Percentiles rank a stretch among this genome's conserved stretches.
phyloP scores from a whole-genome alignment of 1,140 invertebrate species.

The Procambarus virginalis region DNA sequence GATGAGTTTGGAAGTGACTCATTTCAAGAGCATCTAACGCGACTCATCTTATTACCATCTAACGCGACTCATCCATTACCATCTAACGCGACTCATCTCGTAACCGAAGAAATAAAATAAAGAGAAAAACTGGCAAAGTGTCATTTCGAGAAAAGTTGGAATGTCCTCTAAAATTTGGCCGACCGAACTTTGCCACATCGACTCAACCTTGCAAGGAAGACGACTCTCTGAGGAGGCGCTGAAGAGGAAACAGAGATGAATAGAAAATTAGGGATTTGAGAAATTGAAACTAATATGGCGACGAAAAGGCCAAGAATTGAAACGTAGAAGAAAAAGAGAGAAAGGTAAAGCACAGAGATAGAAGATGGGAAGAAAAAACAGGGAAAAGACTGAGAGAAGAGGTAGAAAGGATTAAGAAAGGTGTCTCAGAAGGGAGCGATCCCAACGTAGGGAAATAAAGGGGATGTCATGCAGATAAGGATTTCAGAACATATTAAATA shows the following conservation, averaged over 20 bases:
- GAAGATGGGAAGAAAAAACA: not conserved
- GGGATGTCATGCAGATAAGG: not conserved
- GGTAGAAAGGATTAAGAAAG: not conserved
- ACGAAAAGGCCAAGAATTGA: not conserved
- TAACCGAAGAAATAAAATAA: no score
- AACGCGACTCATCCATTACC: no score
- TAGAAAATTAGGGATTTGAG: not conserved
- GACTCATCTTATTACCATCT: no score
- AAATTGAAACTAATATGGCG: not conserved
- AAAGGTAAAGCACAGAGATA: not conserved
- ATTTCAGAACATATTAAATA: not conserved
- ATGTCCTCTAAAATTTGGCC: no score
- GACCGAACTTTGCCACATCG: no score
- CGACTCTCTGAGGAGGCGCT: no score
- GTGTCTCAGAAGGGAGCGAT: no score
- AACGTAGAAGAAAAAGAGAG: not conserved
- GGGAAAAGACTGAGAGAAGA: not conserved
- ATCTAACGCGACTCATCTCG: no score
- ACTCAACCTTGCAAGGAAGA: not conserved
- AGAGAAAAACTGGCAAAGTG: no score
- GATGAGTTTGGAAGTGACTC: no score
- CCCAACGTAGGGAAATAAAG: not conserved
- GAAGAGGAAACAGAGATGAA: not conserved
- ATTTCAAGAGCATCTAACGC: no score
- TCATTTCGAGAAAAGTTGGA: no score